Evolutionary conservation across 2,888 invertebrate species (phyloP), one percentile per base, ranked within the genome.

Genomic region (Lasioglossum vierecki): DNA sequence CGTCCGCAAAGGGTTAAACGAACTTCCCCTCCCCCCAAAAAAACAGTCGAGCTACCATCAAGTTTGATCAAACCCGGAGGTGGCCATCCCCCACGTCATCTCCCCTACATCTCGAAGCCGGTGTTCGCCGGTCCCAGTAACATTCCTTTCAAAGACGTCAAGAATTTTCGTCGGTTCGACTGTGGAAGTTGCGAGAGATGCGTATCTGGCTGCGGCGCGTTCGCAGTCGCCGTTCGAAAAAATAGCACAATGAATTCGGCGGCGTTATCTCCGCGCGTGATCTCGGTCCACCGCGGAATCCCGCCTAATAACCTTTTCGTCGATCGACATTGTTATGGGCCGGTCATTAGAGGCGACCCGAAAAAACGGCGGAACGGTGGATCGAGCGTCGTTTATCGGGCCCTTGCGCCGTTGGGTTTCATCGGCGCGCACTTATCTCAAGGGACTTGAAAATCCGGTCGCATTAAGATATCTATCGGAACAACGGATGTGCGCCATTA

Each of bases 401-500:
- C 63, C 88, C 90, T 80, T 81, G 80, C 86, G 82, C 87, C 85
- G 88, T 82, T 90, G 88, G 85, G 85, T 88, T 86, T 90, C 91
- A 91, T 91, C 89, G 90, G 89, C 88, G 91, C 91, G 91, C 91
- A 93, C 92, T 93, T 92, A 93, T 93, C 93, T 91, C 88, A 91
- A 91, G 92, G 91, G 93, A 94, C 94, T 94, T 93, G 94, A 94
- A 94, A 94, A 94, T 94, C 94, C 94, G 94, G 94, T 94, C 94
- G 94, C 94, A 94, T 94, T 94, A 94, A 94, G 94, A 94, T 94
- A 94, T 94, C 93, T 94, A 94, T 94, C 94, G 92, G 93, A 94
- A 94, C 94, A 93, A 94, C 94, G 94, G 94, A 94, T 94, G 94
- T 93, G 93, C 92, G 91, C 93, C 93, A 94, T 94, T 94, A 94